Conservation (phyloP, 2,797 vertebrate genomes). For the Hydrophis major region DNA sequence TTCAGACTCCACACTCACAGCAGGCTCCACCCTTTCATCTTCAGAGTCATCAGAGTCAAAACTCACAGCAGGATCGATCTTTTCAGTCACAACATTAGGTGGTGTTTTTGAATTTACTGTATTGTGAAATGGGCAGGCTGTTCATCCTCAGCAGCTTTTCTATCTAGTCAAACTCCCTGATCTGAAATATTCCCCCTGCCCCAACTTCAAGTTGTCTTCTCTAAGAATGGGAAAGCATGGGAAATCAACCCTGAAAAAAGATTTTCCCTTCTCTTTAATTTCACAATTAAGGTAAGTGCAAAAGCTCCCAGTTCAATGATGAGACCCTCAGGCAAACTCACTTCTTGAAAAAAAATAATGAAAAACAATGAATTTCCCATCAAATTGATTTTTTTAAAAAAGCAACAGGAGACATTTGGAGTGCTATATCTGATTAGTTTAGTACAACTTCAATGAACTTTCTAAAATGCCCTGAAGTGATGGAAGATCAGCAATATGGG, state of each 20-base stretch:
- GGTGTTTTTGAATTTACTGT: neutral
- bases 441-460: neutral
- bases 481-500: neutral
- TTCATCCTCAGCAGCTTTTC: neutral
- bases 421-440: neutral
- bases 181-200: neutral
- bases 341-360: neutral
- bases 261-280: neutral
- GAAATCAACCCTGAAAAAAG: neutral
- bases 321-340: neutral
- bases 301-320: neutral
- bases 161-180: neutral
- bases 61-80: no score
- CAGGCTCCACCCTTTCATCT: no score
- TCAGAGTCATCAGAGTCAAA: no score
- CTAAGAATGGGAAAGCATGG: neutral
- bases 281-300: neutral
- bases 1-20: no score
- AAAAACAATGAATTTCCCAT: neutral
- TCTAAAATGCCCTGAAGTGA: neutral
- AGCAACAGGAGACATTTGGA: neutral
- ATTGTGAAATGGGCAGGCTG: neutral
- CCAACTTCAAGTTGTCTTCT: neutral
- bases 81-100: neutral
- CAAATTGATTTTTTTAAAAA: neutral